phyloP scores from a whole-genome alignment of 2,113 vertebrate species.

The Notothenia rossii region DNA sequence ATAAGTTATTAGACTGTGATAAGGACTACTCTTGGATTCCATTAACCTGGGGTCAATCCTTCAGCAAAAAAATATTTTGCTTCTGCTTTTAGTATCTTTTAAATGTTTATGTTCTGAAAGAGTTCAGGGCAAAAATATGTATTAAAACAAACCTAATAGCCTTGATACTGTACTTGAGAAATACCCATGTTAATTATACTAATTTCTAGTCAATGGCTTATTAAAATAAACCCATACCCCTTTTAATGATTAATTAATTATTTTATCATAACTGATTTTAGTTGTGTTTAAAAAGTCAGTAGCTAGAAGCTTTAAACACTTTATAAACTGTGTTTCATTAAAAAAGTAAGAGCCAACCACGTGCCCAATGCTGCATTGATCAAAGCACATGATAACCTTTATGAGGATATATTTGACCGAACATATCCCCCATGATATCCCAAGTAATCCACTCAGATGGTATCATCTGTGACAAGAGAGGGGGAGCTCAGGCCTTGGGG shows the following conservation, averaged over 20 bases:
- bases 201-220: neutral
- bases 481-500: conserved; percentile 76
- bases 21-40: neutral
- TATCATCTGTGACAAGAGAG: conserved; percentile 75
- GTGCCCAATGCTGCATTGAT: conserved; percentile 17
- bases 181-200: neutral
- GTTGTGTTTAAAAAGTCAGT: neutral
- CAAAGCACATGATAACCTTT: conserved; percentile 44
- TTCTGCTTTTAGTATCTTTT: neutral
- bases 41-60: neutral
- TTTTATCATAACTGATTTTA: conserved; percentile 13
- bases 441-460: conserved; percentile 66
- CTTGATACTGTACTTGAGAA: neutral
- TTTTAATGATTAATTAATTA: neutral
- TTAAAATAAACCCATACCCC: conserved; percentile 1
- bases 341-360: neutral
- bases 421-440: conserved; percentile 54
- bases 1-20: neutral
- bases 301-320: neutral
- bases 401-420: conserved; percentile 41
- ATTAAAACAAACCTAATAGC: neutral
- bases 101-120: neutral
- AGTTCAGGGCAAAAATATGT: neutral
- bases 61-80: neutral
- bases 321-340: neutral